Evolutionary conservation across 2,797 vertebrate species (phyloP), one percentile per base, ranked within the genome.

Genomic region (Siniperca undulata): DNA sequence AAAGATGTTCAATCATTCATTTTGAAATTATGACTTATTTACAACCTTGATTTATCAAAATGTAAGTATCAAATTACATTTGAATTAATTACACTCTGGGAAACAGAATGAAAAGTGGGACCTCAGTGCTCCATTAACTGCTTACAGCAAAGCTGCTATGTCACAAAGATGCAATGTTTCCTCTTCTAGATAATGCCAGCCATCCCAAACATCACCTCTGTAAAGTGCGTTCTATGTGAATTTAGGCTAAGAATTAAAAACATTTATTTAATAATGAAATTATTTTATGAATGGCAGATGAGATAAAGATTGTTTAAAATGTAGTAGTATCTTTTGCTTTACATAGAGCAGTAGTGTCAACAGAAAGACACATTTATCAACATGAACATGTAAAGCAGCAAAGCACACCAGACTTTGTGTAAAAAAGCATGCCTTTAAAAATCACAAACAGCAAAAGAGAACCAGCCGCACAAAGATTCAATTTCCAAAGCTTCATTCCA

Each of bases 241-340:
- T 70, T 36, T 30, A 65, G 34, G 17, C 19, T 3, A 19, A 40
- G 5, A 38, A 56, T 38, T n/a, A 19, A 70, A 46, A 27, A 36
- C 30, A 10, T 53, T 22, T 2, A 27, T 16, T 8, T 5, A 3
- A 59, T 55, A 1, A 60, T 24, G 0, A 11, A 42, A 36, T 34
- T 2, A 27, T 27, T 68, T 72, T 3, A 42, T 70, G 42, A 53
- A 12, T 55, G 71, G 60, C 73, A 44, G 59, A 55, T 67, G 44
- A 70, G 70, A 71, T 64, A 59, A 38, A 62, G 14, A 9, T 27
- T 40, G 67, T 55, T 82, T 79, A 30, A 77, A 60, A 50, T 44
- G 83, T 82, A 87, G 86, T 77, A 86, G 78, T 59, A 69, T 59
- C 50, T 77, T 88, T 86, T 91, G 83, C 72, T 87, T 77, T 75